phyloP scores from a whole-genome alignment of 2,113 vertebrate species.

The Rhinoderma darwinii region DNA sequence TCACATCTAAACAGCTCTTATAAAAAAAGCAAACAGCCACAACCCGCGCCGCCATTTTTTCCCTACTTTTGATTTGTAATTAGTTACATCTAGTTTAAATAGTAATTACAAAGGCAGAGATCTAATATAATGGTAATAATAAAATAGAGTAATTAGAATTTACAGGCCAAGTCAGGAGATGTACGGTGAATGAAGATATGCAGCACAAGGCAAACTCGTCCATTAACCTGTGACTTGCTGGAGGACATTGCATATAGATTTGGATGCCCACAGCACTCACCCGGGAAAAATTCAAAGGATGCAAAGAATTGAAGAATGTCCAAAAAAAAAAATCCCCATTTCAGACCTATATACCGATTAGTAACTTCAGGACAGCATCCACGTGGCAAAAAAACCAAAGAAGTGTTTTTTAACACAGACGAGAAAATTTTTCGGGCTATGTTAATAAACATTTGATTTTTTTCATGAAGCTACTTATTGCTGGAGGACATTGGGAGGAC shows the following conservation, averaged over 20 bases:
- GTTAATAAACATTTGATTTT: too few relatives aligned
- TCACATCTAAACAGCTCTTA: conserved; percentile 59
- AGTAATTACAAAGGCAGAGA: conserved; percentile 57
- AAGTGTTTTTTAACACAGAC: too few relatives aligned
- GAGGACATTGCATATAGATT: too few relatives aligned
- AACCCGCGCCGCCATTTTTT: conserved; percentile 10
- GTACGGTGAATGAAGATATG: conserved; percentile 20
- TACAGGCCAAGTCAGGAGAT: conserved; percentile 48
- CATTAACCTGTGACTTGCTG: conserved; percentile 25
- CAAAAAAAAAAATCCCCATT: too few relatives aligned
- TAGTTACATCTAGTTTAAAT: conserved; percentile 53
- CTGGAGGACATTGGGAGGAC: background rate
- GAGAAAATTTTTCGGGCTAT: too few relatives aligned
- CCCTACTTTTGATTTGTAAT: conserved; percentile 46
- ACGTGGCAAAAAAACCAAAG: too few relatives aligned
- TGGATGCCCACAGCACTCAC: too few relatives aligned
- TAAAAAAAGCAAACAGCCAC: conserved; percentile 49
- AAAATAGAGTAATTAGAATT: conserved; percentile 56
- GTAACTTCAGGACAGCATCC: too few relatives aligned
- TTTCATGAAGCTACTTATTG: too few relatives aligned
- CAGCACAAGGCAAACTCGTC: background rate
- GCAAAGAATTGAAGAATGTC: too few relatives aligned
- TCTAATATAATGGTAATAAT: conserved; percentile 51
- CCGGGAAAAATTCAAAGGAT: too few relatives aligned
- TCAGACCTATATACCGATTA: too few relatives aligned